Base-by-base conservation (phyloP, 2,888 invertebrate species). In the Pyrrhosoma nymphula region DNA sequence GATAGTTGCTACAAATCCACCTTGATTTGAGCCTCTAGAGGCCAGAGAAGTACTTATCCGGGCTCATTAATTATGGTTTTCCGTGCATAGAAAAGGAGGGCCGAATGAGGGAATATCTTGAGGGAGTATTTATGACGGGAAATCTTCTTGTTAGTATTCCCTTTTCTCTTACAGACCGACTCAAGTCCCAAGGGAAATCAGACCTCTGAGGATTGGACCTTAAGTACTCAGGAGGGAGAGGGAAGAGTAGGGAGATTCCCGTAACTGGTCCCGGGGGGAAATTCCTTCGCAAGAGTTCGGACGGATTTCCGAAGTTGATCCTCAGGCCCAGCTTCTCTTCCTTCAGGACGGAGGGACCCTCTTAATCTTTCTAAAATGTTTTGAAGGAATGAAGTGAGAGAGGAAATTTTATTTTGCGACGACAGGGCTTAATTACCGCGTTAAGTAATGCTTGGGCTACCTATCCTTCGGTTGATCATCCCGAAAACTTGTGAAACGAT, bases 111-210 rank as follows among this genome's bases (percentile, higher is more conserved):
- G 35, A 35, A 82, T 82, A 82, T 35, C 82, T 82, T 82, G 82
- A 82, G 82, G 35, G 82, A 82, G 30, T 82, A 82, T 35, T 82
- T 82, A 82, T 82, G 82, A 82, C 35, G 82, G 16, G 35, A 82
- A 82, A 35, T 35, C 16, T 82, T 35, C 35, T 82, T 30, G 30
- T 82, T 35, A 35, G 82, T 18, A 82, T 82, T 82, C 82, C 82
- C 82, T 82, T 82, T 35, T 82, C 82, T 35, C 82, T 82, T 82
- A 20, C 6, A 82, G 26, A 82, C 82, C 82, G 16, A 16, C 30
- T 35, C 30, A 0, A 82, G 30, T 35, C 82, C 35, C 82, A 3
- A 16, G 82, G 82, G 82, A 82, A 82, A 82, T 82, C 82, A 82
- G 82, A 0, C 82, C 82, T 82, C 82, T 16, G 35, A 82, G 82